Evolutionary conservation across 1,140 invertebrate species (phyloP).

Genomic region (Antheraea mylitta): DNA sequence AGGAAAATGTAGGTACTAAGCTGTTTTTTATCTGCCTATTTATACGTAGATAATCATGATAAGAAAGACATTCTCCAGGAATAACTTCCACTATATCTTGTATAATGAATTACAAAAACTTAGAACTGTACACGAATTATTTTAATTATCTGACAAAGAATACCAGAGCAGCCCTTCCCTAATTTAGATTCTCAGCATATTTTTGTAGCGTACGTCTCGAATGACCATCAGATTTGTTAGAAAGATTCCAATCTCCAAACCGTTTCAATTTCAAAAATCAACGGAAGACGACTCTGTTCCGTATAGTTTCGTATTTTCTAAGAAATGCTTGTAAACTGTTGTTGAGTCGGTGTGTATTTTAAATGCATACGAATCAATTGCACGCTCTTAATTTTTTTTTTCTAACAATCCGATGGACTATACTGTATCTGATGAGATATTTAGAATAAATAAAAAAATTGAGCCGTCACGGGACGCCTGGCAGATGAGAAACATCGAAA

Average conservation of each 20-base stretch:
- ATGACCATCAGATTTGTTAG: slow-evolving; percentile 3
- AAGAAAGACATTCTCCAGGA: not conserved
- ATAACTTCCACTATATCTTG: not conserved
- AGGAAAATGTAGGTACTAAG: no score
- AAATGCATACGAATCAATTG: not conserved
- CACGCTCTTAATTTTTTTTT: not conserved
- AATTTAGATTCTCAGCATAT: slow-evolving; percentile 34
- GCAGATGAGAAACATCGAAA: no score
- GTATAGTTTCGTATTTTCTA: not conserved
- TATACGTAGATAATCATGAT: not conserved
- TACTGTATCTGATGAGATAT: no score
- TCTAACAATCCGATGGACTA: no score
- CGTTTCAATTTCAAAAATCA: not conserved
- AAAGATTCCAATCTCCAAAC: not conserved
- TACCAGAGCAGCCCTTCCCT: slow-evolving; percentile 34
- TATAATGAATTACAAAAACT: slow-evolving; percentile 3
- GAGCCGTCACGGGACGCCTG: no score
- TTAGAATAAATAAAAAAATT: no score
- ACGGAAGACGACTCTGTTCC: not conserved
- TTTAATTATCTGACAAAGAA: slow-evolving; percentile 33
- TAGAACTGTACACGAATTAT: slow-evolving; percentile 13
- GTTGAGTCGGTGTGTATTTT: not conserved
- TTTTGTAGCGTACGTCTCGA: not conserved
- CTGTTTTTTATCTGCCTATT: no score
- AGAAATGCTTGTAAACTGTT: not conserved